Evolutionary conservation across 2,888 invertebrate species (phyloP).

Genomic region (Rugalucina vietnamica): DNA sequence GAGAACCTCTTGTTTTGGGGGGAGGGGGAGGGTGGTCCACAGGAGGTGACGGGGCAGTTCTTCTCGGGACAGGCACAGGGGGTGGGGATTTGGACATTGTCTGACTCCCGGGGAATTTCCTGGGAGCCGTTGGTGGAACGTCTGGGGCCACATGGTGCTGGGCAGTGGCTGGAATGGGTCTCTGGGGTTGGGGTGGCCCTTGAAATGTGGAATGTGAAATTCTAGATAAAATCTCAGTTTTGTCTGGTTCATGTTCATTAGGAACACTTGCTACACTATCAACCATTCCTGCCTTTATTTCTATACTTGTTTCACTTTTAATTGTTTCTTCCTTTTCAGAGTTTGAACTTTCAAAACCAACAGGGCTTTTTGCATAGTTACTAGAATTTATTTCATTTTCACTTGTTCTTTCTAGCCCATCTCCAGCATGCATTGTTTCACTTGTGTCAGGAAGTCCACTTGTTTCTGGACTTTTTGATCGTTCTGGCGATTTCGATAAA

Average conservation of each 20-base stretch:
- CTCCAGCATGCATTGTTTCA: neutral
- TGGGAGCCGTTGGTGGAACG: constrained; percentile 34
- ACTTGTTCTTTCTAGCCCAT: neutral
- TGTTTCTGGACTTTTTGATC: constrained; percentile 22
- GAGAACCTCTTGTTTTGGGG: constrained; percentile 34
- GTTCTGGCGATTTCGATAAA: constrained; percentile 35
- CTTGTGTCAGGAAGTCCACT: neutral
- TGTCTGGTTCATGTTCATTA: neutral
- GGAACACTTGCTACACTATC: neutral
- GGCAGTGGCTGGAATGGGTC: constrained; percentile 58
- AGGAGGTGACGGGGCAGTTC: constrained; percentile 64
- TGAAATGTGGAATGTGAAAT: constrained; percentile 1
- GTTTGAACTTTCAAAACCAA: neutral
- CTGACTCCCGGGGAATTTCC: constrained; percentile 27
- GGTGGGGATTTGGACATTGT: too few species aligned
- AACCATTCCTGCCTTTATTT: neutral
- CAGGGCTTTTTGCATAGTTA: neutral
- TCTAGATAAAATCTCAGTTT: neutral
- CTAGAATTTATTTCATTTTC: neutral
- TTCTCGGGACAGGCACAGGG: constrained; percentile 45
- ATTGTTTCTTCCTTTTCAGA: neutral
- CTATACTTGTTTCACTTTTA: neutral
- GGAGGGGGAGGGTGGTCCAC: constrained; percentile 43
- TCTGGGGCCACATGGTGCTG: constrained; percentile 49
- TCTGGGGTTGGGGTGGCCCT: constrained; percentile 2